Evolutionary conservation across 2,888 invertebrate species (phyloP).

Genomic region (Oscheius myriophilus): DNA sequence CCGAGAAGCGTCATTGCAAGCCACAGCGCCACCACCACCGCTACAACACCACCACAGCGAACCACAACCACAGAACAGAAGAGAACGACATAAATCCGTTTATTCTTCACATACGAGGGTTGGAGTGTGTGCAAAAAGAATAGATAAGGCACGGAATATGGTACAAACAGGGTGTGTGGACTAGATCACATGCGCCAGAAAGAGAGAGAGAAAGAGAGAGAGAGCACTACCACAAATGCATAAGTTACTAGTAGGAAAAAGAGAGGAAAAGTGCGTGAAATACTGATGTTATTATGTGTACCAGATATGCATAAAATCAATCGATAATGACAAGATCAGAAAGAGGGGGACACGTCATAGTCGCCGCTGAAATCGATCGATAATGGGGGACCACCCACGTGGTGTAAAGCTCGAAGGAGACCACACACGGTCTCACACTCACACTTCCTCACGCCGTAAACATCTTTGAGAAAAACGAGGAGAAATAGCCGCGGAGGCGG

Average conservation of each 20-base stretch:
- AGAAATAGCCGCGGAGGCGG: slow-evolving; percentile 29
- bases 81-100: no score
- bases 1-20: no score
- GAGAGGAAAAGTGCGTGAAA: background rate
- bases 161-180: slow-evolving; percentile 25
- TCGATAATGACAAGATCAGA: slow-evolving; percentile 12
- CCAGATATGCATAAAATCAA: background rate
- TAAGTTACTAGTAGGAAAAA: background rate
- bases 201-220: background rate
- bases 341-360: background rate
- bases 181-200: slow-evolving; percentile 17
- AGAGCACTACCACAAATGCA: background rate
- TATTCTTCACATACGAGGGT: no score
- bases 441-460: slow-evolving; percentile 5
- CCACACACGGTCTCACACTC: background rate
- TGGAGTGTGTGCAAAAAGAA: no score
- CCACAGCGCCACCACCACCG: no score
- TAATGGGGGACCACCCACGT: background rate
- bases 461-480: slow-evolving; percentile 31
- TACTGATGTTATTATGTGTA: background rate
- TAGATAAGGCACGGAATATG: slow-evolving; percentile 25
- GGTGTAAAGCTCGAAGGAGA: background rate
- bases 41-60: no score
- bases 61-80: no score
- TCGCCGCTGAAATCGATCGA: background rate